These are phyloP conservation scores for Morpho deidamia DNA, from an alignment of 2,888 invertebrate species.

Conservation along the genomic window DNA sequence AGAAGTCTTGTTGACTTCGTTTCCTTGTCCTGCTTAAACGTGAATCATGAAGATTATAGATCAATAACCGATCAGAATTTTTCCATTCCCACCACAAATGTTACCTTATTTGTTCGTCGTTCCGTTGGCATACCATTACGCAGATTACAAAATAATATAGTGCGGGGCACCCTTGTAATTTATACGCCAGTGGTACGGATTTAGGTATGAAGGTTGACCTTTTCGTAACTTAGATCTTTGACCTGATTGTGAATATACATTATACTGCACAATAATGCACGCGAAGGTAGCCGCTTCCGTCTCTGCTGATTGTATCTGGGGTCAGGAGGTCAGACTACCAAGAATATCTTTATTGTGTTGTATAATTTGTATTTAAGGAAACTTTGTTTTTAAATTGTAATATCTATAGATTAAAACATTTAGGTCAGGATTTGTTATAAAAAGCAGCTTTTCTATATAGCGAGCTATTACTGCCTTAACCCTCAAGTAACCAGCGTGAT, in stretches of 20 bases:
- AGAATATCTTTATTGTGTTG: background rate
- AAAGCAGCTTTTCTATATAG: too few relatives aligned
- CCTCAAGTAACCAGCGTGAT: too few relatives aligned
- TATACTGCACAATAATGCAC: conserved; percentile 26
- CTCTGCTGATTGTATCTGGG: conserved; percentile 31
- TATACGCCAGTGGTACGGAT: conserved; percentile 3
- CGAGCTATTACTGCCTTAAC: too few relatives aligned
- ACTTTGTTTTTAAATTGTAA: too few relatives aligned
- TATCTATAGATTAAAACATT: too few relatives aligned
- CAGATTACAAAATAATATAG: conserved; percentile 5
- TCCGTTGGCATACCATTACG: background rate
- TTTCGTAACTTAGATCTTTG: conserved; percentile 20
- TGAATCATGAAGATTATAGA: too few relatives aligned
- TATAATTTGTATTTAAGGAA: background rate
- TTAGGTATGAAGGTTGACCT: conserved; percentile 18
- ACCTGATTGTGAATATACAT: conserved; percentile 20
- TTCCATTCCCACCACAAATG: too few relatives aligned
- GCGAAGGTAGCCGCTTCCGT: conserved; percentile 36
- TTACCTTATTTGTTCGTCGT: background rate
- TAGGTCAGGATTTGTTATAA: too few relatives aligned
- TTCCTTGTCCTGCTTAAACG: too few relatives aligned
- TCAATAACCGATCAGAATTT: too few relatives aligned
- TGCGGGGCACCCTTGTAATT: background rate
- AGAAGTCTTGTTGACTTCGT: too few relatives aligned
- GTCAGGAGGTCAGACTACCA: conserved; percentile 1